Evolutionary conservation across 2,797 vertebrate genomes (phyloP).

Genomic region (Pempheris klunzingeri): DNA sequence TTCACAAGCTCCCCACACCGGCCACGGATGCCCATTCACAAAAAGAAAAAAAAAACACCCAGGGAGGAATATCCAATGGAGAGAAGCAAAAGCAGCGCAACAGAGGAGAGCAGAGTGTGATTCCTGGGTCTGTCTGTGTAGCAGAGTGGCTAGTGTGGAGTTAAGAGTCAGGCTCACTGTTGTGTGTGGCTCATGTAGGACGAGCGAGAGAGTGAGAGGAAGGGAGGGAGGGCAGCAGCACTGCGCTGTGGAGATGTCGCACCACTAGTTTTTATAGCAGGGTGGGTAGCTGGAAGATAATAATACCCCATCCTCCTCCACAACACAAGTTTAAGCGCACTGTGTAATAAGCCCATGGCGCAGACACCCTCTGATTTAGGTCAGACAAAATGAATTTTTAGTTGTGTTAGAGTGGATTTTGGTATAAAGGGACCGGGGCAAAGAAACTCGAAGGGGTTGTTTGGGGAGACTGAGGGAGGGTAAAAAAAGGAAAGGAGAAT

Average conservation of each 20-base stretch:
- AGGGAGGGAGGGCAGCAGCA: slow-evolving; percentile 84
- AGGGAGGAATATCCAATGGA: slow-evolving; percentile 74
- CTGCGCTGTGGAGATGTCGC: slow-evolving; percentile 89
- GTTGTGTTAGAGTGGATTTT: slow-evolving; percentile 86
- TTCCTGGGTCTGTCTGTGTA: slow-evolving; percentile 74
- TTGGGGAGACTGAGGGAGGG: slow-evolving; percentile 79
- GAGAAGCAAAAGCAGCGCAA: slow-evolving; percentile 59
- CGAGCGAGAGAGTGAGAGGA: slow-evolving; percentile 81
- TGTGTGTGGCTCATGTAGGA: slow-evolving; percentile 81
- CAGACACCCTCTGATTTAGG: slow-evolving; percentile 89
- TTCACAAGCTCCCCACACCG: slow-evolving; percentile 78
- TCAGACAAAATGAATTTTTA: slow-evolving; percentile 91
- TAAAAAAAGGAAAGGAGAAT: slow-evolving; percentile 61
- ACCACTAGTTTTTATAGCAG: slow-evolving; percentile 90
- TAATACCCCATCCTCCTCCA: slow-evolving; percentile 92
- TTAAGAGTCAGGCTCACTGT: slow-evolving; percentile 78
- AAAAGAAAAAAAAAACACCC: slow-evolving; percentile 65
- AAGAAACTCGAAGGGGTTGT: slow-evolving; percentile 79
- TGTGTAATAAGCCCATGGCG: slow-evolving; percentile 87
- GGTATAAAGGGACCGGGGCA: slow-evolving; percentile 81
- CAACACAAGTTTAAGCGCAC: slow-evolving; percentile 88
- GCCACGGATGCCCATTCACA: slow-evolving; percentile 82
- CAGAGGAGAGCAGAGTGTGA: slow-evolving; percentile 67
- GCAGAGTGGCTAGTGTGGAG: slow-evolving; percentile 75
- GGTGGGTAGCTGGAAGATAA: slow-evolving; percentile 92